A percentile compares a stretch with the other conserved stretches of the same genome.
These are phyloP conservation scores for Drosophila pectinifera DNA, from an alignment of 1,140 invertebrate genomes.

Conservation along the genomic window DNA sequence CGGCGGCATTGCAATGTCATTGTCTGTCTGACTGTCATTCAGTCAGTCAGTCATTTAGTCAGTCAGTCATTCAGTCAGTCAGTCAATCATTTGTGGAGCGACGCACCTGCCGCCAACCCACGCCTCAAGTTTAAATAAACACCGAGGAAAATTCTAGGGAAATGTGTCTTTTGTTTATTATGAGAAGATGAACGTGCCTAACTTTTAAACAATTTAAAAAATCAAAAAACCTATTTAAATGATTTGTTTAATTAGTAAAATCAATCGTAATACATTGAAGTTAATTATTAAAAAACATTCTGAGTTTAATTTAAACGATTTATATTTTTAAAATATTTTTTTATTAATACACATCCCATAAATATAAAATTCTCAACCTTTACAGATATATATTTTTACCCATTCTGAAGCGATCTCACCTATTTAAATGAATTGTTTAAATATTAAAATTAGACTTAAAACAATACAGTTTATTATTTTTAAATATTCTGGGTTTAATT, in stretches of 20 bases:
- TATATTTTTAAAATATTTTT: background rate
- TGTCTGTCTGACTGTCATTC: conserved; percentile 41
- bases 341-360: too few relatives aligned
- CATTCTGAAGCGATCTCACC: too few relatives aligned
- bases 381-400: too few relatives aligned
- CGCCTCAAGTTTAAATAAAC: conserved; percentile 29
- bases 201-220: background rate
- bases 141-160: conserved; percentile 12
- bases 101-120: conserved; percentile 70
- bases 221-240: too few relatives aligned
- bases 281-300: background rate
- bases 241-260: background rate
- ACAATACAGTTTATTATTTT: too few relatives aligned
- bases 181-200: too few relatives aligned
- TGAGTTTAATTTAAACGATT: background rate
- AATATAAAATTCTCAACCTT: too few relatives aligned
- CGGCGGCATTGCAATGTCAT: conserved; percentile 78
- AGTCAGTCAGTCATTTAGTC: conserved; percentile 24
- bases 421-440: too few relatives aligned
- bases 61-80: conserved; percentile 34
- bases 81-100: conserved; percentile 66
- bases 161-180: background rate
- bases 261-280: background rate
- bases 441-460: too few relatives aligned
- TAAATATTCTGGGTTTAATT: too few relatives aligned